phyloP scores from a whole-genome alignment of 30 jellyfish, hydroid and myxozoan species.

The Aurelia aurita region DNA sequence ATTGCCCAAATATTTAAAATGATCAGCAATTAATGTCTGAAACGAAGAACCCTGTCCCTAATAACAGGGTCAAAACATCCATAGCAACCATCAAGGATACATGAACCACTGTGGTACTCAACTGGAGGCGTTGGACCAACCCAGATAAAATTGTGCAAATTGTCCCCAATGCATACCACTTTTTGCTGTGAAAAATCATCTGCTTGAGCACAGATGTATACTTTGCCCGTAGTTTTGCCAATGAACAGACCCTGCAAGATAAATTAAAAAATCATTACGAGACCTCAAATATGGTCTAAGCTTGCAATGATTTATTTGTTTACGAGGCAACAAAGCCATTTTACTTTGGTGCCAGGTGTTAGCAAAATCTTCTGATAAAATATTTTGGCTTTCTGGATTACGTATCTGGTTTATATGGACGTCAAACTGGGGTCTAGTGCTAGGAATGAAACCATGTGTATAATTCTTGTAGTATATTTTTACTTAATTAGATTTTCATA shows the following conservation, averaged over 20 bases:
- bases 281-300: too few relatives aligned
- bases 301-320: too few relatives aligned
- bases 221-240: slow-evolving; percentile 88
- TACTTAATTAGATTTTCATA: too few relatives aligned
- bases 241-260: slow-evolving; percentile 82
- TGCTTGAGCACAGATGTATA: slow-evolving; percentile 90
- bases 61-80: slow-evolving; percentile 97
- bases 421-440: too few relatives aligned
- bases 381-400: too few relatives aligned
- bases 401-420: too few relatives aligned
- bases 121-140: slow-evolving; percentile 90
- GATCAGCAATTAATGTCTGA: slow-evolving; percentile 42
- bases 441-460: too few relatives aligned
- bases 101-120: slow-evolving; percentile 79
- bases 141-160: slow-evolving; percentile 83
- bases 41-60: slow-evolving; percentile 81
- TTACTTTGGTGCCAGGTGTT: too few relatives aligned
- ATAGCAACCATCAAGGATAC: slow-evolving; percentile 88
- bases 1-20: neutral
- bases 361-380: too few relatives aligned
- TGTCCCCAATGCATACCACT: slow-evolving; percentile 83
- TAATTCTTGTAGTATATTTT: too few relatives aligned
- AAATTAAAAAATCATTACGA: too few relatives aligned
- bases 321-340: too few relatives aligned
- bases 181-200: slow-evolving; percentile 98